phyloP scores from a whole-genome alignment of 2,888 invertebrate genomes.

The Agriopis aurantiaria region DNA sequence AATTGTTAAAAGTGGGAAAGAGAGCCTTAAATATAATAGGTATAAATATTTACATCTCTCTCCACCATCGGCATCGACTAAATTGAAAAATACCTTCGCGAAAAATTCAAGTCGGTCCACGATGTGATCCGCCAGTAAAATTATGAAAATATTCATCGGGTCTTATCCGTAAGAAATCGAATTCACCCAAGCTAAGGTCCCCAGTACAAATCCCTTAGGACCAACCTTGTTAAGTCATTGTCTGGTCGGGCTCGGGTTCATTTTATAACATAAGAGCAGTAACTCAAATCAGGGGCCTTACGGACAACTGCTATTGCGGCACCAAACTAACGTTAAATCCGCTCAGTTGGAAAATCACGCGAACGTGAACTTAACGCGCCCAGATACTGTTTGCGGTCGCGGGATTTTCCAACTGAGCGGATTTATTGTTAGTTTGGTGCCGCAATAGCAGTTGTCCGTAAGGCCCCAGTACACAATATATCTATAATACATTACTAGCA shows the following conservation, averaged over 20 bases:
- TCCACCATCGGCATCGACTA: slow-evolving; percentile 10
- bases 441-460: too few relatives aligned
- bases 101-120: slow-evolving; percentile 42
- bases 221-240: slow-evolving; percentile 49
- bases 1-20: too few relatives aligned
- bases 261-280: slow-evolving; percentile 14
- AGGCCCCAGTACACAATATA: too few relatives aligned
- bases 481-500: too few relatives aligned
- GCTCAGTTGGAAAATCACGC: too few relatives aligned
- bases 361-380: too few relatives aligned
- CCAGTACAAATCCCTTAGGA: slow-evolving; percentile 41
- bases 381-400: too few relatives aligned
- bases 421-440: too few relatives aligned
- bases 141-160: slow-evolving; percentile 52
- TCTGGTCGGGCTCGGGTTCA: slow-evolving; percentile 35
- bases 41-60: slow-evolving; percentile 11
- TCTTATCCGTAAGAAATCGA: slow-evolving; percentile 50
- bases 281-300: slow-evolving; percentile 16
- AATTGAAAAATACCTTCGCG: slow-evolving; percentile 38
- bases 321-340: too few relatives aligned
- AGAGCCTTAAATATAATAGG: too few relatives aligned
- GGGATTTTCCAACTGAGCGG: too few relatives aligned
- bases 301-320: too few relatives aligned
- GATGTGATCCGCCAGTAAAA: slow-evolving; percentile 43
- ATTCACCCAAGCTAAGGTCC: slow-evolving; percentile 46